Percentiles rank a stretch among this genome's conserved stretches.
phyloP scores from a whole-genome alignment of 35 echinoderm and acorn worm species.

The Diadema setosum region DNA sequence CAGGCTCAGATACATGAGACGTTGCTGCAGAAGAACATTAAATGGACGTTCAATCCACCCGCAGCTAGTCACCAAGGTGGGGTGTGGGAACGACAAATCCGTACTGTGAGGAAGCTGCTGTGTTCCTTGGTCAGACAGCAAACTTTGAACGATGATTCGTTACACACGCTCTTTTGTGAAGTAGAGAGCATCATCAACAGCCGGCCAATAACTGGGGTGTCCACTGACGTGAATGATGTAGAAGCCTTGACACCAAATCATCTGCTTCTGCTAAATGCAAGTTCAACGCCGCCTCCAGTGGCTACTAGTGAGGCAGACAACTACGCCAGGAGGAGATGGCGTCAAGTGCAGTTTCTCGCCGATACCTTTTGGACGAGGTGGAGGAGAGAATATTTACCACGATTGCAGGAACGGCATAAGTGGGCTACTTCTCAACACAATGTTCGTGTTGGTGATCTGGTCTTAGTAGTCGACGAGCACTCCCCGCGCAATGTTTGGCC shows the following conservation, averaged over 20 bases:
- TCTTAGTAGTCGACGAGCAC: not conserved
- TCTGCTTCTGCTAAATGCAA: not conserved
- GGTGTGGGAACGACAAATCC: constrained; percentile 34
- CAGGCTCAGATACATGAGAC: not conserved
- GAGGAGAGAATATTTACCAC: constrained; percentile 25
- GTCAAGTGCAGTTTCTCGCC: constrained; percentile 71
- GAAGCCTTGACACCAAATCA: constrained; percentile 29
- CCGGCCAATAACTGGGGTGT: constrained; percentile 11
- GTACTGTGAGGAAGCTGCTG: not conserved
- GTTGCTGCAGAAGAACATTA: not conserved
- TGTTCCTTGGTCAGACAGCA: not conserved
- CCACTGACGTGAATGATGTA: not conserved
- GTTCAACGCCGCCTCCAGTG: not conserved
- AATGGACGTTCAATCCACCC: constrained; percentile 29
- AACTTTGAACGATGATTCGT: constrained; percentile 43
- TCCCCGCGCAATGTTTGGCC: constrained; percentile 43
- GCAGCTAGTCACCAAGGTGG: constrained; percentile 13
- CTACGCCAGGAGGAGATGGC: constrained; percentile 34
- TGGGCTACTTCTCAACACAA: not conserved
- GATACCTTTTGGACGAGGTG: constrained; percentile 62
- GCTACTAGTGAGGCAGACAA: not conserved
- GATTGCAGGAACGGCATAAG: constrained; percentile 12
- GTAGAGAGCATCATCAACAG: constrained; percentile 58
- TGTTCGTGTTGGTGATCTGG: constrained; percentile 18
- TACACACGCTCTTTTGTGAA: constrained; percentile 37